Evolutionary conservation across 2,797 vertebrate genomes (phyloP), one percentile per base, ranked within the genome.

Genomic region (Chaenodraco wilsoni): DNA sequence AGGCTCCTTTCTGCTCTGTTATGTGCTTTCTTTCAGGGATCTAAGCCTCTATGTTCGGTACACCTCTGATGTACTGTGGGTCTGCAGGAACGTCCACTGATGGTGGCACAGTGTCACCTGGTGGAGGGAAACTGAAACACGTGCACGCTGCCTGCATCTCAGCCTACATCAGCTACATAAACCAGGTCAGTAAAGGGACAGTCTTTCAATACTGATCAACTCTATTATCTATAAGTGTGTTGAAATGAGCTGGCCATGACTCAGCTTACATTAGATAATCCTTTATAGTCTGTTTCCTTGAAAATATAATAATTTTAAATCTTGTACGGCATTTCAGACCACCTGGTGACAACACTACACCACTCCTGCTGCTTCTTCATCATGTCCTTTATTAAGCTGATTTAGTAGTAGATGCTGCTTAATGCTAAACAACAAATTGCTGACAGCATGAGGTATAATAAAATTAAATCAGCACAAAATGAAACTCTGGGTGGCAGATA

Each of bases 81-180:
- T 55, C 46, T 31, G 13, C 13, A 60, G 43, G 55, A 4, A 16
- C 57, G 3, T 56, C 12, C 69, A 56, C 51, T 41, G 21, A 51
- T 41, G 45, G 67, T 5, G 23, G 3, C 61, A 89, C 69, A 91
- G 79, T 67, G 85, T 87, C 87, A 78, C 4, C 89, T 78, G 50
- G 50, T 84, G 87, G 85, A 72, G 2, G 6, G 9, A 23, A 71
- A 61, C 14, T 73, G 43, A 44, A 41, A 11, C 9, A 23, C 6
- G 15, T 16, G 41, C 2, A 7, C 8, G 14, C 33, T 1, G 9
- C 43, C 51, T 45, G 8, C 43, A 48, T 46, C 3, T 52, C 6
- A 21, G 21, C 12, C 2, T 45, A 4, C 14, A 27, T 56, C n/a
- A 68, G 51, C 17, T n/a, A 0, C 52, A 40, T 67, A 27, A 50